A percentile compares a stretch with the other conserved stretches of the same genome.
Conservation (phyloP, 2,888 invertebrate genomes). For the Eulithis testata region DNA sequence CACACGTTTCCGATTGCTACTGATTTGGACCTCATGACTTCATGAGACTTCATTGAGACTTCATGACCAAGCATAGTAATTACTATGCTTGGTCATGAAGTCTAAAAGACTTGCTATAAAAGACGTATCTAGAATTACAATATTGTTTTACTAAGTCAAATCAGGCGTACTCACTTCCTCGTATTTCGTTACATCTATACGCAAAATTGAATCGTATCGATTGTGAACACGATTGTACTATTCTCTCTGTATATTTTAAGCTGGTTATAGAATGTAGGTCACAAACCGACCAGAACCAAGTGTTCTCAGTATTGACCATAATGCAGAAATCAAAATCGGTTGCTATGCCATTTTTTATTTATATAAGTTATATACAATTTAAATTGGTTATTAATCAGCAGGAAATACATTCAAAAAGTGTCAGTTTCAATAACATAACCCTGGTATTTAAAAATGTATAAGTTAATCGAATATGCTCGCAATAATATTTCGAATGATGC, state of each 20-base stretch:
- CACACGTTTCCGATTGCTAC: too few relatives aligned
- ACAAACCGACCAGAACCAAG: conserved; percentile 43
- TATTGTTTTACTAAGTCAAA: conserved; percentile 6
- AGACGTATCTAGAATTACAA: not conserved
- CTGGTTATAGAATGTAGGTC: conserved; percentile 47
- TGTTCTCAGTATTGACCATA: conserved; percentile 43
- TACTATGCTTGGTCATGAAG: not conserved
- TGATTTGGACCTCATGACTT: too few relatives aligned
- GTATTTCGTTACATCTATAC: conserved; percentile 13
- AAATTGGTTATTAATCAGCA: not conserved
- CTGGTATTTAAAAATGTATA: not conserved
- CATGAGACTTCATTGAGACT: too few relatives aligned
- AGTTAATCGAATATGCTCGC: too few relatives aligned
- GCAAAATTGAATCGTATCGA: conserved; percentile 21
- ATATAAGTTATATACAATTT: not conserved
- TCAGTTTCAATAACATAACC: not conserved
- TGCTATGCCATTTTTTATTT: conserved; percentile 13
- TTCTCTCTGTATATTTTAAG: conserved; percentile 28
- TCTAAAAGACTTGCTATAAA: not conserved
- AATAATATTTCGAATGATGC: too few relatives aligned
- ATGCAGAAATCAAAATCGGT: conserved; percentile 16
- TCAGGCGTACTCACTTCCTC: conserved; percentile 10
- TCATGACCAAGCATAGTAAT: too few relatives aligned
- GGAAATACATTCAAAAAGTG: not conserved
- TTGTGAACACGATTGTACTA: conserved; percentile 28